Conservation (phyloP, 2,113 vertebrate species). For the Manacus vitellinus region DNA sequence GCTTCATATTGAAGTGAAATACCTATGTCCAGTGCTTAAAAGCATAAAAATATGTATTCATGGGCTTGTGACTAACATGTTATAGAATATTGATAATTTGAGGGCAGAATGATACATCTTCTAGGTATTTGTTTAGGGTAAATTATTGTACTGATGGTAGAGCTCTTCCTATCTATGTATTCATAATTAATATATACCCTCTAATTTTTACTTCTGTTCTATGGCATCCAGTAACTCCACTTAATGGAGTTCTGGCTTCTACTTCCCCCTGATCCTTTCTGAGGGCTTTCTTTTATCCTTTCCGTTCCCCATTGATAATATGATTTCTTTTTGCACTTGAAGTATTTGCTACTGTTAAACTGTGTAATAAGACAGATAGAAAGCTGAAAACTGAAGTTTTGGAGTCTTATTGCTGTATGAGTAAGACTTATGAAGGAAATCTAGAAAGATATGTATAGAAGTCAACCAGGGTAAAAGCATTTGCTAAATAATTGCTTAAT, state of each 20-base stretch:
- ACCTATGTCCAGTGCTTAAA: not conserved
- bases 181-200: not conserved
- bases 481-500: slow-evolving; percentile 28
- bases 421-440: not conserved
- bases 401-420: not conserved
- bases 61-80: not conserved
- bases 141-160: not conserved
- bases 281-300: not conserved
- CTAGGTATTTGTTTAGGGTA: not conserved
- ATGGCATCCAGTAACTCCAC: not conserved
- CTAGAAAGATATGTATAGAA: not conserved
- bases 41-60: not conserved
- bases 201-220: not conserved
- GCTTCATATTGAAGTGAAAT: not conserved
- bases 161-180: not conserved
- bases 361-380: not conserved
- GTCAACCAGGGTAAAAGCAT: not conserved
- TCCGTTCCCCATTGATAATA: not conserved
- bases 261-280: not conserved
- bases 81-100: not conserved
- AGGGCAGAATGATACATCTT: not conserved
- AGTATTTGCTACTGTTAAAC: not conserved
- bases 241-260: not conserved
- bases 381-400: not conserved
- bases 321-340: not conserved